Evolutionary conservation across 1,140 invertebrate genomes (phyloP).

Genomic region (Cyclargus thomasi): DNA sequence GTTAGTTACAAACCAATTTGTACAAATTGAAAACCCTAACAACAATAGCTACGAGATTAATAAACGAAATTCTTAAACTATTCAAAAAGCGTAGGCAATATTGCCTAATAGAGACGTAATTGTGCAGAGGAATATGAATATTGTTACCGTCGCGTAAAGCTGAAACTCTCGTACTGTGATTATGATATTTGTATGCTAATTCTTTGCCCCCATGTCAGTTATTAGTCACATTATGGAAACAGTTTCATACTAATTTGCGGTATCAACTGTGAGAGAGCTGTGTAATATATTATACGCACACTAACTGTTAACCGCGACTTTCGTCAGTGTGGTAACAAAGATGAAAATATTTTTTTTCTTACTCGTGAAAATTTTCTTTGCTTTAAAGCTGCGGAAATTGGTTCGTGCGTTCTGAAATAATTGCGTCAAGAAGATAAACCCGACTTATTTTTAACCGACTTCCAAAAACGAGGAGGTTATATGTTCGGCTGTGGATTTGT

Average conservation of each 20-base stretch:
- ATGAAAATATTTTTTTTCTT: too few relatives aligned
- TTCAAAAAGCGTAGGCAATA: not conserved
- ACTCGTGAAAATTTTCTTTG: too few relatives aligned
- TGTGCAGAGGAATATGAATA: not conserved
- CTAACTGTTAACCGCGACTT: too few relatives aligned
- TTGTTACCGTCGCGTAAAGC: not conserved
- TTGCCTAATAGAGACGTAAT: not conserved
- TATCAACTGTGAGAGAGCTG: not conserved
- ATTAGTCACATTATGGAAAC: slow-evolving; percentile 3
- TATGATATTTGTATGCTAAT: slow-evolving; percentile 3
- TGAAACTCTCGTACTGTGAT: not conserved
- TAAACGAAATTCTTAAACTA: not conserved
- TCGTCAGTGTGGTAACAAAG: too few relatives aligned
- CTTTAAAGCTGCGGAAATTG: too few relatives aligned
- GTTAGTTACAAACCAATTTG: not conserved
- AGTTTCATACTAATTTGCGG: not conserved
- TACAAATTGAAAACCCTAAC: not conserved
- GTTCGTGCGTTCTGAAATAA: too few relatives aligned
- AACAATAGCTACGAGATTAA: not conserved
- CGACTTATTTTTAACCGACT: too few relatives aligned
- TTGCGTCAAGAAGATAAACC: too few relatives aligned
- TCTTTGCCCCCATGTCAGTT: not conserved
- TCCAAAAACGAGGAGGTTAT: too few relatives aligned
- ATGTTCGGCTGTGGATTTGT: too few relatives aligned
- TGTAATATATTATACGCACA: not conserved